A percentile compares a stretch with the other conserved stretches of the same genome.
Conservation (phyloP, 2,888 invertebrate genomes). For the Meliscaeva auricollis region DNA sequence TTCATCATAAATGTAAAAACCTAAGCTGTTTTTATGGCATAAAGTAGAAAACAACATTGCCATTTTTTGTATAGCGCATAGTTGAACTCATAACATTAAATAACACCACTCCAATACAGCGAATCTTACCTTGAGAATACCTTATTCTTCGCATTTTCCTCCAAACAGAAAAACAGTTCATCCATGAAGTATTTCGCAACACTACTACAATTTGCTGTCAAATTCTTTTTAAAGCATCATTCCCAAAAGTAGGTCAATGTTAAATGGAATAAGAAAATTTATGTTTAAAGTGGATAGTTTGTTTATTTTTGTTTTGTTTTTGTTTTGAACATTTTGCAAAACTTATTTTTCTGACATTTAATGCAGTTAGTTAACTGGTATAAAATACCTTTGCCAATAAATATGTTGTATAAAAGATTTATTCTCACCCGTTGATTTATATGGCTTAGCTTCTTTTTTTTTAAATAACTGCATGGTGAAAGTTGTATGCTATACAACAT, state of each 20-base stretch:
- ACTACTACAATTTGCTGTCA: not conserved
- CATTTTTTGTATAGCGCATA: not conserved
- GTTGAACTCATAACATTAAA: slow-evolving; percentile 19
- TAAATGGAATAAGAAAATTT: slow-evolving; percentile 48
- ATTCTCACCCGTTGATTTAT: slow-evolving; percentile 56
- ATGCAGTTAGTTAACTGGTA: slow-evolving; percentile 8
- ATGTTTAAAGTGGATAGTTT: too few relatives aligned
- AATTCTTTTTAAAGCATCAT: slow-evolving; percentile 60
- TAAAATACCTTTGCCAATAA: slow-evolving; percentile 10
- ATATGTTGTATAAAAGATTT: slow-evolving; percentile 36
- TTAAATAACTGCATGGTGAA: slow-evolving; percentile 33
- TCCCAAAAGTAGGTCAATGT: slow-evolving; percentile 62
- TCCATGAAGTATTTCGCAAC: slow-evolving; percentile 52
- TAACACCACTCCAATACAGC: slow-evolving; percentile 30
- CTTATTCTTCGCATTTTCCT: slow-evolving; percentile 41
- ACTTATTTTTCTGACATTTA: not conserved
- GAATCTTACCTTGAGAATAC: slow-evolving; percentile 46
- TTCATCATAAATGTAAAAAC: too few relatives aligned
- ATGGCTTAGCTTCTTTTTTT: not conserved
- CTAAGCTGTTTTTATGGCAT: too few relatives aligned
- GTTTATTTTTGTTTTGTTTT: too few relatives aligned
- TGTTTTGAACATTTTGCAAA: slow-evolving; percentile 16
- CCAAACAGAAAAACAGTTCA: slow-evolving; percentile 48
- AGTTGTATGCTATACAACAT: slow-evolving; percentile 35
- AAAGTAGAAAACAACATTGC: too few relatives aligned